A percentile compares a stretch with the other conserved stretches of the same genome.
Conservation (phyloP, 1,140 invertebrate genomes). For the Megalonaias nervosa region DNA sequence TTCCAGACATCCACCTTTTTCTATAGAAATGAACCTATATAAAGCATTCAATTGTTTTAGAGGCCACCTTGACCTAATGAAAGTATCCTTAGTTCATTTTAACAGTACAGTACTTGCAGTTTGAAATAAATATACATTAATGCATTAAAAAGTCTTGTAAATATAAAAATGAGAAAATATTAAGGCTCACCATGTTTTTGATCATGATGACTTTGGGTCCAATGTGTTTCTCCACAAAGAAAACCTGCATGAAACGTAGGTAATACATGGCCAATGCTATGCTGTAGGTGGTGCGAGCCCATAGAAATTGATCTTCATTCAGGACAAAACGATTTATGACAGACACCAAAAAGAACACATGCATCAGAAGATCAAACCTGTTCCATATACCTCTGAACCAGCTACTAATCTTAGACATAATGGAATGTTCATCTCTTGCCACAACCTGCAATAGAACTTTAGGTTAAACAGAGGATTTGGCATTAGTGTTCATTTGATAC, state of each 20-base stretch:
- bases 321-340: slow-evolving; percentile 58
- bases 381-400: slow-evolving; percentile 67
- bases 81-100: no score
- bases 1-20: no score
- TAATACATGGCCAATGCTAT: slow-evolving; percentile 60
- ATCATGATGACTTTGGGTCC: slow-evolving; percentile 72
- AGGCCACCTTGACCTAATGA: no score
- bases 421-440: slow-evolving; percentile 48
- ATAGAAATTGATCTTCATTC: slow-evolving; percentile 39
- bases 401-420: slow-evolving; percentile 55
- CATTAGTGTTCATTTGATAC: no score
- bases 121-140: no score
- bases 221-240: slow-evolving; percentile 65
- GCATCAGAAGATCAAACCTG: slow-evolving; percentile 64
- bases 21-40: no score
- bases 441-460: slow-evolving; percentile 46
- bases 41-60: no score
- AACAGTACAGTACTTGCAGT: no score
- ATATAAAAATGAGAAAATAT: no score
- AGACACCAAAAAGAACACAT: slow-evolving; percentile 56
- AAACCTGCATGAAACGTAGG: slow-evolving; percentile 65
- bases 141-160: no score
- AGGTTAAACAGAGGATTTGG: not conserved
- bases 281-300: slow-evolving; percentile 56
- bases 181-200: slow-evolving; percentile 62